Evolutionary conservation across 2,113 vertebrate genomes (phyloP).

Genomic region (Lophura nycthemera): DNA sequence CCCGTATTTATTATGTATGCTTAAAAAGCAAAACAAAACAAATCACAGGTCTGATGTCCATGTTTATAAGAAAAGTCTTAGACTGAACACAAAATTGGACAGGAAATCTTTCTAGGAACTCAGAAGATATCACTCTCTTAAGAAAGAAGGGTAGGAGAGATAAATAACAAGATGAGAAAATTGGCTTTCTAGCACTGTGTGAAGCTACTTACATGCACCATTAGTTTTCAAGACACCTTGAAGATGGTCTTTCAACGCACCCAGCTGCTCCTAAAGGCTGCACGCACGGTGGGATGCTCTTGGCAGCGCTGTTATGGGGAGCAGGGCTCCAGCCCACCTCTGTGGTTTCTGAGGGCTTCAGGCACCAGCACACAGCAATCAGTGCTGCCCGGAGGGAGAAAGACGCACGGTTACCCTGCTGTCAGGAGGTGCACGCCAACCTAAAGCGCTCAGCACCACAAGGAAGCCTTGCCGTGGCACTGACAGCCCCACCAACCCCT

Average conservation of each 20-base stretch:
- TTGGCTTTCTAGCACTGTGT: neutral
- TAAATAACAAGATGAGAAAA: neutral
- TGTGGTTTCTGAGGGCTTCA: neutral
- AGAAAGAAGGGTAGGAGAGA: neutral
- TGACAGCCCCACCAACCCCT: neutral
- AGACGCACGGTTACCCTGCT: neutral
- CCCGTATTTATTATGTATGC: neutral
- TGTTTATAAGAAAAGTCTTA: neutral
- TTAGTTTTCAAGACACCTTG: neutral
- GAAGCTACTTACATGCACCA: neutral
- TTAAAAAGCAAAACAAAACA: neutral
- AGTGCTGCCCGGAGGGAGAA: neutral
- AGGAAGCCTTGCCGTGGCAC: neutral
- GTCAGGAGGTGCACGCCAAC: neutral
- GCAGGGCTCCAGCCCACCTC: neutral
- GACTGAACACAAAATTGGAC: neutral
- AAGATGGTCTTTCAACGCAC: neutral
- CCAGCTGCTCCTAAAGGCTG: neutral
- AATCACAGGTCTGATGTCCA: neutral
- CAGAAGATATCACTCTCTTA: neutral
- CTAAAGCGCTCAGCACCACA: neutral
- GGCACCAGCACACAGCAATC: neutral
- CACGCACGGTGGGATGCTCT: fast-evolving
- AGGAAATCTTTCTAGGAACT: no score
- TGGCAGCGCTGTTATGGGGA: neutral